Base-by-base conservation (phyloP, 2,888 invertebrate genomes). In the Crioceris asparagi region DNA sequence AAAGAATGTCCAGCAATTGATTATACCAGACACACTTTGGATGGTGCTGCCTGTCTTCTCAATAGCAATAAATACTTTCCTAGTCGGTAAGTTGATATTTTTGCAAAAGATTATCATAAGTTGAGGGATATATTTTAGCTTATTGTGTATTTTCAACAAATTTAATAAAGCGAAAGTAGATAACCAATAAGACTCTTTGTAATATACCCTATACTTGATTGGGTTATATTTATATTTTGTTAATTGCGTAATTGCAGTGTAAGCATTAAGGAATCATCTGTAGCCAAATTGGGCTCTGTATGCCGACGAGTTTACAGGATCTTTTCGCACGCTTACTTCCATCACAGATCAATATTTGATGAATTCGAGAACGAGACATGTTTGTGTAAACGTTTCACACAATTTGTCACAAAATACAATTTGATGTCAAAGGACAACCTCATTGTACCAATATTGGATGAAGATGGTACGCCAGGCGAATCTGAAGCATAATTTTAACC, bases 61-160 rank as follows among this genome's bases (percentile, higher is more conserved):
- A 99, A 98, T 69, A 96, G 93, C 70, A 97, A 96, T 69, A 97
- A 98, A 75, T 99, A 98, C 68, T 98, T 98, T 69, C 98, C 98
- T 45, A 97, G 96, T 83, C 83, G 92, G 90, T 90, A 68, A 55
- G 53, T 51, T 35, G n/a, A n/a, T n/a, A n/a, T n/a, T n/a, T n/a
- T n/a, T n/a, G n/a, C n/a, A n/a, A n/a, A n/a, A n/a, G n/a, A n/a
- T n/a, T n/a, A n/a, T n/a, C n/a, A n/a, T n/a, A n/a, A n/a, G n/a
- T n/a, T n/a, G n/a, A n/a, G n/a, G n/a, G n/a, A n/a, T n/a, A n/a
- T n/a, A n/a, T n/a, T n/a, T n/a, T n/a, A n/a, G n/a, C n/a, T n/a
- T n/a, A n/a, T n/a, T n/a, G n/a, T n/a, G n/a, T n/a, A n/a, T n/a
- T n/a, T n/a, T n/a, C n/a, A n/a, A n/a, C n/a, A n/a, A n/a, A n/a